Evolutionary conservation across 2,797 vertebrate genomes (phyloP).

Genomic region (Phylloscopus collybita): DNA sequence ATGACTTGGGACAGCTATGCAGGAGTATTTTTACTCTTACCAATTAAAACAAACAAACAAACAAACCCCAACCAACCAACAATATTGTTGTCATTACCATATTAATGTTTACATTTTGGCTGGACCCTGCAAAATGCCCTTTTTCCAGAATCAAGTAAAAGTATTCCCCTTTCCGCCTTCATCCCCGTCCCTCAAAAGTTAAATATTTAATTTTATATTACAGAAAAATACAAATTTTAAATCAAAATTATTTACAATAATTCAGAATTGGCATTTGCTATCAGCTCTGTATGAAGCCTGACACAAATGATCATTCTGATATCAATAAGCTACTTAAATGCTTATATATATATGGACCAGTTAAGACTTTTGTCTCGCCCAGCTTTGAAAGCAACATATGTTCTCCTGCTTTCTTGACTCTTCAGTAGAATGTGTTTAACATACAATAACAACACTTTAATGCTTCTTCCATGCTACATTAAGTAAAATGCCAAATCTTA

Average conservation of each 20-base stretch:
- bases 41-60: not conserved
- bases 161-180: slow-evolving; percentile 33
- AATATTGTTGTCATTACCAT: slow-evolving; percentile 32
- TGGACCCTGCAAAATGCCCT: slow-evolving; percentile 74
- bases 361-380: slow-evolving; percentile 51
- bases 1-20: slow-evolving; percentile 14
- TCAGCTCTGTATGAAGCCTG: slow-evolving; percentile 52
- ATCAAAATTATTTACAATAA: slow-evolving; percentile 75
- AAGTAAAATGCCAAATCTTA: slow-evolving; percentile 16
- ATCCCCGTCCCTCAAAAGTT: slow-evolving; percentile 46
- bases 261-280: slow-evolving; percentile 72
- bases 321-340: slow-evolving; percentile 68
- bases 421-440: slow-evolving; percentile 23
- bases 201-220: slow-evolving; percentile 80
- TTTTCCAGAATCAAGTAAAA: slow-evolving; percentile 66
- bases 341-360: slow-evolving; percentile 63
- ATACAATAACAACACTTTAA: slow-evolving; percentile 24
- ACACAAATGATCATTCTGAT: slow-evolving; percentile 69
- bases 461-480: slow-evolving; percentile 46
- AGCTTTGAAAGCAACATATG: slow-evolving; percentile 32
- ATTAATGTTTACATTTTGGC: slow-evolving; percentile 38
- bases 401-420: slow-evolving; percentile 37
- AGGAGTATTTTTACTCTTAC: slow-evolving; percentile 52
- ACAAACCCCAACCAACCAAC: not conserved
- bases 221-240: slow-evolving; percentile 67